phyloP scores from a whole-genome alignment of 2,797 vertebrate species.

The Triplophysa bombifrons region DNA sequence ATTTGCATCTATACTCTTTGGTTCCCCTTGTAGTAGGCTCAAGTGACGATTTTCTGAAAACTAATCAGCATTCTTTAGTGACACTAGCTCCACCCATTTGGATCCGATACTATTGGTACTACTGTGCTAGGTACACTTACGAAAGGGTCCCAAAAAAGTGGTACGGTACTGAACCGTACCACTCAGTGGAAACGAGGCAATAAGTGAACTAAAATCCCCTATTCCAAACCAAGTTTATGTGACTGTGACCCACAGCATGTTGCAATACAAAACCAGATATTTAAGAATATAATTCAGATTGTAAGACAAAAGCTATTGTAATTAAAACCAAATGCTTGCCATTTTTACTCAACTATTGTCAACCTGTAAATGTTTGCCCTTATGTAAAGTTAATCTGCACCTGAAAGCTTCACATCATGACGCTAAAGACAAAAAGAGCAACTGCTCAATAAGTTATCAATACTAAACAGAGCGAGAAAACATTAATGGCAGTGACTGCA shows the following conservation, averaged over 20 bases:
- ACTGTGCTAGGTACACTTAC: too few species aligned
- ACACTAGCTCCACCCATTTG: too few species aligned
- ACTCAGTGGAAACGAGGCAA: too few species aligned
- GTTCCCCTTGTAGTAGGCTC: too few species aligned
- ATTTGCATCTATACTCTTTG: too few species aligned
- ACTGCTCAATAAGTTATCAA: slow-evolving; percentile 3
- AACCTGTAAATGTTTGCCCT: not conserved
- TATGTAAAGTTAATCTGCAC: slow-evolving; percentile 15
- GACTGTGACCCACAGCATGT: not conserved
- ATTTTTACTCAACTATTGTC: not conserved
- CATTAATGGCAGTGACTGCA: slow-evolving; percentile 17
- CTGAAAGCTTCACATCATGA: slow-evolving; percentile 17
- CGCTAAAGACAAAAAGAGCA: slow-evolving; percentile 17
- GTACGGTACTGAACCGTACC: too few species aligned
- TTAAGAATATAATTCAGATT: not conserved
- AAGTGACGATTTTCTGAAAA: too few species aligned
- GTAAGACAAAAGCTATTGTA: not conserved
- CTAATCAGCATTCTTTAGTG: too few species aligned
- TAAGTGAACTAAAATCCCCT: slow-evolving; percentile 8
- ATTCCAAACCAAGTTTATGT: slow-evolving; percentile 16
- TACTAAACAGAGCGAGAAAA: not conserved
- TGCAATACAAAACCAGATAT: slow-evolving; percentile 24
- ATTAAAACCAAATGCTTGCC: not conserved
- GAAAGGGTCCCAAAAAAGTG: too few species aligned
- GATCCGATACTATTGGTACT: too few species aligned